Evolutionary conservation across 1,140 invertebrate genomes (phyloP).

Genomic region (Rhagoletis zephyria): DNA sequence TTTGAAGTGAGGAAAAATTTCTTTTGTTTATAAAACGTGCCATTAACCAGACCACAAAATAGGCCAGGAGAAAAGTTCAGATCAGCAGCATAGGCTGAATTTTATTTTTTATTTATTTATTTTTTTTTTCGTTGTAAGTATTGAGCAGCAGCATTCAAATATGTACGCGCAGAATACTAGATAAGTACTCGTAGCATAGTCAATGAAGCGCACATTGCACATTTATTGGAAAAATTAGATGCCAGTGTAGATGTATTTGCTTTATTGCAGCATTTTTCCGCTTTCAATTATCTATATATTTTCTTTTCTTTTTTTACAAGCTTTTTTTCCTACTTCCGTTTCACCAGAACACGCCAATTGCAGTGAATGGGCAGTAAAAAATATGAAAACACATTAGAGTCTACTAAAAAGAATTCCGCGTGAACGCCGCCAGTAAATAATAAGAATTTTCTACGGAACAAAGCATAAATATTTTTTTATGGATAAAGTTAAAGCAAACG

Average conservation of each 20-base stretch:
- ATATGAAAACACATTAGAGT: neutral
- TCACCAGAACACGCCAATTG: neutral
- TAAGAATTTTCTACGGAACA: neutral
- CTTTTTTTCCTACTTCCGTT: neutral
- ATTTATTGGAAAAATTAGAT: slow-evolving; percentile 25
- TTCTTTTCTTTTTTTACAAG: neutral
- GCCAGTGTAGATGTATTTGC: neutral
- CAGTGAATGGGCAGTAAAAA: neutral
- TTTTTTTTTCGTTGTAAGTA: neutral
- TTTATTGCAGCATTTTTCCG: neutral
- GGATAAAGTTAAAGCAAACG: neutral
- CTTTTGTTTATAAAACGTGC: slow-evolving; percentile 48
- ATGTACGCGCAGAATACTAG: too few species aligned
- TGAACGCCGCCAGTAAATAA: neutral
- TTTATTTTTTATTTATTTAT: neutral
- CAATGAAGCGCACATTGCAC: neutral
- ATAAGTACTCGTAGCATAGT: too few species aligned
- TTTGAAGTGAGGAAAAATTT: slow-evolving; percentile 20
- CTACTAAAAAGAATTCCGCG: slow-evolving; percentile 9
- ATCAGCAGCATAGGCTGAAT: neutral
- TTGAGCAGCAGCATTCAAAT: neutral
- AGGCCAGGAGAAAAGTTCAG: slow-evolving; percentile 2
- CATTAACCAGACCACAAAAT: slow-evolving; percentile 48
- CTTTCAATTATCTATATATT: slow-evolving; percentile 1
- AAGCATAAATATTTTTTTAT: slow-evolving; percentile 24